phyloP scores from a whole-genome alignment of 2,113 vertebrate species.

The Illadopsis cleaveri region DNA sequence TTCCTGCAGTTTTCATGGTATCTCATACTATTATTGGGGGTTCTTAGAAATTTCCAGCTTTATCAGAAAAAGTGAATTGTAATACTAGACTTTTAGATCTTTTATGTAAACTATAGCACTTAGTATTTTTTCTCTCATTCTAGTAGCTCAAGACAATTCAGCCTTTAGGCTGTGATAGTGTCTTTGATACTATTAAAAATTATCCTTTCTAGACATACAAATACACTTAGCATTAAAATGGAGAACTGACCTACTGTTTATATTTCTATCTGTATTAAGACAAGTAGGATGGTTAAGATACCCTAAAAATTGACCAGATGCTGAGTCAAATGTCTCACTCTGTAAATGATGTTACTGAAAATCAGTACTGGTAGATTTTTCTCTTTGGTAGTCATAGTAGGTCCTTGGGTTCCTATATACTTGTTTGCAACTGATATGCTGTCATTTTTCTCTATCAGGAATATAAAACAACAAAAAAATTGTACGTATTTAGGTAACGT shows the following conservation, averaged over 20 bases:
- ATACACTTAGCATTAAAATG: not conserved
- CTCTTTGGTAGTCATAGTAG: not conserved
- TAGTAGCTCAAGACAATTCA: not conserved
- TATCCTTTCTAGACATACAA: not conserved
- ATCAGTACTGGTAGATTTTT: not conserved
- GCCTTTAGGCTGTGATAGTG: not conserved
- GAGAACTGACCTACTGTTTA: not conserved
- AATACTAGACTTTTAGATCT: not conserved
- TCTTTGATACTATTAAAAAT: not conserved
- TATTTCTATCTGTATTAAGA: not conserved
- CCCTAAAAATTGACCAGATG: not conserved
- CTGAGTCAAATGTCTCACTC: not conserved
- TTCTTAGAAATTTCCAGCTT: not conserved
- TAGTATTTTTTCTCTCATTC: not conserved
- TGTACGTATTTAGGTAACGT: not conserved
- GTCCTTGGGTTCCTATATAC: not conserved
- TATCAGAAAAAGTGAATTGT: not conserved
- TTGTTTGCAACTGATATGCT: not conserved
- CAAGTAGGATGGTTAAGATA: not conserved
- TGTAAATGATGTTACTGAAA: not conserved
- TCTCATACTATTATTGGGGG: not conserved
- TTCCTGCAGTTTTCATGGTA: not conserved
- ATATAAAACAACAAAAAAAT: not conserved
- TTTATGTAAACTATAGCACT: not conserved
- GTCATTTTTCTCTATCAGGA: not conserved